Percentiles rank a stretch among this genome's conserved stretches.
These are phyloP conservation scores for Seriola aureovittata DNA, from an alignment of 2,113 vertebrate genomes.

Conservation along the genomic window DNA sequence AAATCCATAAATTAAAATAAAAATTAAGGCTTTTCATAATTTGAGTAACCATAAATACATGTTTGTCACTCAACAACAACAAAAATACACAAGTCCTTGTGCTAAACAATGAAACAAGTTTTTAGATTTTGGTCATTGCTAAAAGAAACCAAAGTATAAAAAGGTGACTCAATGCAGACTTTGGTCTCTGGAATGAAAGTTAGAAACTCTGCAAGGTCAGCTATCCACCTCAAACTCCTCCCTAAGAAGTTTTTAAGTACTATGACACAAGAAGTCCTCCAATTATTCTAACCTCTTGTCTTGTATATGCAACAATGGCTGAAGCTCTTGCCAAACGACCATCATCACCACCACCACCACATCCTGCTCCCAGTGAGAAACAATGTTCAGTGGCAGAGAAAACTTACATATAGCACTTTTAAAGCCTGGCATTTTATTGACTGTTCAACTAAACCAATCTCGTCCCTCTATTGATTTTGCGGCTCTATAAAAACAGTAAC, in stretches of 20 bases:
- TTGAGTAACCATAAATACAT: background rate
- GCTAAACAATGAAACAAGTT: background rate
- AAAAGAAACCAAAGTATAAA: background rate
- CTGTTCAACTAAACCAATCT: too few relatives aligned
- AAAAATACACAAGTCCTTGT: too few relatives aligned
- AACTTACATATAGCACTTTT: too few relatives aligned
- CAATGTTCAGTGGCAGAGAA: too few relatives aligned
- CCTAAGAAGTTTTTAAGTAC: background rate
- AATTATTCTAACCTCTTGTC: too few relatives aligned
- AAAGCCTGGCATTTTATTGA: too few relatives aligned
- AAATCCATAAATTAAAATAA: background rate
- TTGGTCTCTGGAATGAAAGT: background rate
- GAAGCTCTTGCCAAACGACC: too few relatives aligned
- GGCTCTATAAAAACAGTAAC: background rate
- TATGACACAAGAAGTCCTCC: background rate
- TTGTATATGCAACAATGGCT: too few relatives aligned
- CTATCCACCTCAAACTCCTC: background rate
- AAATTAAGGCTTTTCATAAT: background rate
- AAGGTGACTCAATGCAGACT: too few relatives aligned
- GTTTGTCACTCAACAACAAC: background rate
- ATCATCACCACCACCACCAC: too few relatives aligned
- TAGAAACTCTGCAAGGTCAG: background rate
- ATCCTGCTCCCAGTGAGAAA: too few relatives aligned
- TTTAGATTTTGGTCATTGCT: background rate
- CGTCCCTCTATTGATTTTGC: too few relatives aligned